Evolutionary conservation across 2,888 invertebrate genomes (phyloP), one percentile per base, ranked within the genome.

Genomic region (Trilocha varians): DNA sequence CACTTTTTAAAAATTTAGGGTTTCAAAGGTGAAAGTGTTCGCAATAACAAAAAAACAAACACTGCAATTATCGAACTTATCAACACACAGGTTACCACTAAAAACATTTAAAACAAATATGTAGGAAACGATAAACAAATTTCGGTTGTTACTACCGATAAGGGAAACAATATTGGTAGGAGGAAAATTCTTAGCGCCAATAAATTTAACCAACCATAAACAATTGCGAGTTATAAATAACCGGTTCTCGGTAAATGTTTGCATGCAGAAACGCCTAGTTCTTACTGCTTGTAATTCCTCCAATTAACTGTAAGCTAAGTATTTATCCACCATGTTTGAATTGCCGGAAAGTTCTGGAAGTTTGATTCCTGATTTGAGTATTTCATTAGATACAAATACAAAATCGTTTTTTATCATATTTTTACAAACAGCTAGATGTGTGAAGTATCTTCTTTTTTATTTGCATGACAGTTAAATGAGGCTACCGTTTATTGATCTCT

Each of bases 141-240:
- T 59, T 50, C 38, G 52, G 48, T n/a, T 43, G 47, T 32, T 45
- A 43, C 40, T 45, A 46, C 40, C 45, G 62, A 70, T 50, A 65
- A 62, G 50, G 59, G 56, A 47, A 41, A 43, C 45, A 52, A 16
- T 40, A 34, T 43, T 41, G 42, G 36, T 25, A 14, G 45, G 62
- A 78, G 79, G 78, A 79, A 74, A 78, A 74, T 62, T 53, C 14
- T 45, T 41, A 40, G 34, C 36, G 41, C 18, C 17, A 13, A 8
- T 34, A 34, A 34, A 34, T 13, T 16, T 9, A 17, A 11, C 9
- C 14, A 18, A 5, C n/a, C 17, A 38, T 38, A 42, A 38, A 35
- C 34, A 40, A 40, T 25, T 35, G 13, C 9, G 17, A 39, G 42
- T 53, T 47, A 53, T 52, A 44, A 49, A 56, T 55, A 49, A 50